Conservation (phyloP, 2,888 invertebrate genomes). For the Dysmachus trigonus region DNA sequence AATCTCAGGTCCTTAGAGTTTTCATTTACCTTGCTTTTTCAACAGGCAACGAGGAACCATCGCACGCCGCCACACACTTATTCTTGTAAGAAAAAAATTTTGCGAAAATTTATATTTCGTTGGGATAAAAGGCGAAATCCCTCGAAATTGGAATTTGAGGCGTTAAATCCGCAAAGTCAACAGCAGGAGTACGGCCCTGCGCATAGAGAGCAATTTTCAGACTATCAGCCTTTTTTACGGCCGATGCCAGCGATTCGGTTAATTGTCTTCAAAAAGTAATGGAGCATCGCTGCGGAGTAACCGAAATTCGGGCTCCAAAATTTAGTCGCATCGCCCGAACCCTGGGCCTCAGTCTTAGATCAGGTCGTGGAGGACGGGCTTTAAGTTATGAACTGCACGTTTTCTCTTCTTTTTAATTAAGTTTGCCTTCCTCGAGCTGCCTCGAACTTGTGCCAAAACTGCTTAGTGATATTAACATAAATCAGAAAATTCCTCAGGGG, state of each 20-base stretch:
- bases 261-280: neutral
- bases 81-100: neutral
- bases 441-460: neutral
- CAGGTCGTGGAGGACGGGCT: neutral
- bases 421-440: neutral
- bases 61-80: neutral
- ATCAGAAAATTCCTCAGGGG: slow-evolving; percentile 17
- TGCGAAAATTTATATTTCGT: neutral
- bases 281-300: neutral
- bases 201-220: neutral
- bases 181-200: neutral
- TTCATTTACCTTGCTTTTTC: neutral
- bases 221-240: neutral
- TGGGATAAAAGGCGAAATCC: neutral
- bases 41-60: neutral
- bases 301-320: neutral
- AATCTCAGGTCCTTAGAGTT: neutral
- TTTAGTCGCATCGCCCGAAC: neutral
- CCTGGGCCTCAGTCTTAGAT: no score
- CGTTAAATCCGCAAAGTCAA: neutral
- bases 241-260: neutral
- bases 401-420: slow-evolving; percentile 23
- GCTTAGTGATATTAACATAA: slow-evolving; percentile 34
- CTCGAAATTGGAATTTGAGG: neutral
- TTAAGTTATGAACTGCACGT: neutral